Base-by-base conservation (phyloP, 2,113 vertebrate species). In the Erythrolamprus reginae region DNA sequence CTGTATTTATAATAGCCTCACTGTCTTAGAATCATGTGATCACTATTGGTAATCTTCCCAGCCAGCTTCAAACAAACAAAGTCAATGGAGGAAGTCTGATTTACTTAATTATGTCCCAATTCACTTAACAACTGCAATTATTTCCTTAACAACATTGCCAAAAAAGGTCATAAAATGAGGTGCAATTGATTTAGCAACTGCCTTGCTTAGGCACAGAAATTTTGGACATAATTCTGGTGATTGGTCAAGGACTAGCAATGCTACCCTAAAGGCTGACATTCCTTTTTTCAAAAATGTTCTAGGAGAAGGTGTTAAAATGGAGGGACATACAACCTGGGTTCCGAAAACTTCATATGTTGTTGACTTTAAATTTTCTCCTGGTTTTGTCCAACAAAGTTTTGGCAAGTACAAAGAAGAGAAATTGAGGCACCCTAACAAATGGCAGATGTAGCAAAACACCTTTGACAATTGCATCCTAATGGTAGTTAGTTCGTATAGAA, bases 381-480 rank as follows among this genome's bases (percentile, higher is more conserved):
- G 90, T 56, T 89, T 92, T 94, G 48, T 90, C 91, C n/a, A 86
- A 94, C 89, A 90, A 92, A 92, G 93, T 93, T 94, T 93, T 93
- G 94, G 95, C 94, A 95, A 97, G 89, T 45, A 84, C 7, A 23
- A 50, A 84, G 91, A 94, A 95, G 93, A 90, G 93, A 93, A 96
- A 95, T 93, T 56, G 93, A 97, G 83, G 61, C 91, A 92, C 91
- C 53, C 90, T 95, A 95, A 93, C 91, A 91, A 93, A 94, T 94
- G 94, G 91, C 92, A 94, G 33, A 96, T 94, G 94, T 91, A 94
- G 50, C 91, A 94, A 94, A 92, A 95, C 94, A 97, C 97, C 96
- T 96, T 94, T 93, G 94, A 97, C 97, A 97, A 97, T 96, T 24
- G 93, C 94, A 96, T 96, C 97, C 96, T 96, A 95, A 96, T 95